Conservation (phyloP, 30 jellyfish, hydroid and myxozoan species). For the Turritopsis dohrnii region DNA sequence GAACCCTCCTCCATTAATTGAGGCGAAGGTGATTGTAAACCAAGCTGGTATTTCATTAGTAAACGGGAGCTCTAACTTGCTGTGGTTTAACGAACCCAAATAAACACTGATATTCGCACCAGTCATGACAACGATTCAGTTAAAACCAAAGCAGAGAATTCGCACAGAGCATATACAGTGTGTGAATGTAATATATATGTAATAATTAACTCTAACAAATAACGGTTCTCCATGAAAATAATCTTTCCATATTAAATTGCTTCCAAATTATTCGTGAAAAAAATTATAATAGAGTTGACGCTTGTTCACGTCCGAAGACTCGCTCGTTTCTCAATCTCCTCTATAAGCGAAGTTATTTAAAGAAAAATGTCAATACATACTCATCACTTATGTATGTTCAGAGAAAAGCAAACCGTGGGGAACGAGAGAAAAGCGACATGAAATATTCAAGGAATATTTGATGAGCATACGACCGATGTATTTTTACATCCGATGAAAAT, state of each 20-base stretch:
- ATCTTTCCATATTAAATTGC: not conserved
- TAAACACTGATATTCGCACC: not conserved
- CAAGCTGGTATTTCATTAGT: constrained; percentile 24
- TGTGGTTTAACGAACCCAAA: not conserved
- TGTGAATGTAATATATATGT: no score
- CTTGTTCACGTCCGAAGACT: not conserved
- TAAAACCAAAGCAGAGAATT: not conserved
- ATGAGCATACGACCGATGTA: not conserved
- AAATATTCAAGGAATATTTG: not conserved
- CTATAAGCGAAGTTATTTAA: not conserved
- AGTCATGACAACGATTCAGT: not conserved
- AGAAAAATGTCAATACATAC: not conserved
- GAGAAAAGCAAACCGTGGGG: not conserved
- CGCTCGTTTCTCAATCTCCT: not conserved
- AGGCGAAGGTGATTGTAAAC: constrained; percentile 28
- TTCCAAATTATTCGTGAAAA: not conserved
- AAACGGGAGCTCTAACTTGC: constrained; percentile 10
- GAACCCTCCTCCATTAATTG: constrained; percentile 36
- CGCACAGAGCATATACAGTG: not conserved
- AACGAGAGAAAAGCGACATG: not conserved
- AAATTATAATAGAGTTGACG: not conserved
- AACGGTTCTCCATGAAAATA: not conserved
- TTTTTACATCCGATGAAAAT: no score
- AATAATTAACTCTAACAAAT: not conserved
- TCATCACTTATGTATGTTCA: not conserved